Evolutionary conservation across 2,888 invertebrate genomes (phyloP).

Genomic region (Bembecia ichneumoniformis): DNA sequence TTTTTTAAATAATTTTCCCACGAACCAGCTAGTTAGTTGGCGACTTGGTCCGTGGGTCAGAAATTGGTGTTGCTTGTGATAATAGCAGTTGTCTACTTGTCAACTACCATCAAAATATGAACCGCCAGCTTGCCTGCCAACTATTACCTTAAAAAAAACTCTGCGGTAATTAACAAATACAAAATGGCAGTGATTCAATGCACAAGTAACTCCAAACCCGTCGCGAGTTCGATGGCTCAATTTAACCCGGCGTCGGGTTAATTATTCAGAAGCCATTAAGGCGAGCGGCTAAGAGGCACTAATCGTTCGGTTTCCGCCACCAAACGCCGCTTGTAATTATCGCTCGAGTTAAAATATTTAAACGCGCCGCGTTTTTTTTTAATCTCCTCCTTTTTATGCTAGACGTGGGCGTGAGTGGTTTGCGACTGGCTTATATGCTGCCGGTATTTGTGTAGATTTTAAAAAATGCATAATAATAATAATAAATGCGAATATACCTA

Average conservation of each 20-base stretch:
- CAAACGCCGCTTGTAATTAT: constrained; percentile 31
- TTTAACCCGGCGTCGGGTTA: constrained; percentile 18
- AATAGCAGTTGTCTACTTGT: no score
- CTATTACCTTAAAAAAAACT: no score
- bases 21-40: no score
- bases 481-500: no score
- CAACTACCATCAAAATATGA: no score
- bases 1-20: no score
- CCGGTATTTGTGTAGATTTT: not conserved
- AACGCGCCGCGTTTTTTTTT: constrained; percentile 23
- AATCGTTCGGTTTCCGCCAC: constrained; percentile 57
- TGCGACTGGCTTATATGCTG: constrained; percentile 21
- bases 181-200: no score
- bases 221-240: constrained; percentile 1
- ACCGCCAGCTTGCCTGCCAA: no score
- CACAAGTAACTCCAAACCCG: not conserved
- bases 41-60: no score
- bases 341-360: constrained; percentile 15
- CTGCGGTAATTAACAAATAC: no score
- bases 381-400: constrained; percentile 16
- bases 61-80: no score
- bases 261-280: constrained; percentile 51
- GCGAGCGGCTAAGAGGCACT: constrained; percentile 43
- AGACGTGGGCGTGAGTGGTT: constrained; percentile 21
- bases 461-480: no score